phyloP scores from a whole-genome alignment of 1,140 invertebrate species.

The Penaeus chinensis region DNA sequence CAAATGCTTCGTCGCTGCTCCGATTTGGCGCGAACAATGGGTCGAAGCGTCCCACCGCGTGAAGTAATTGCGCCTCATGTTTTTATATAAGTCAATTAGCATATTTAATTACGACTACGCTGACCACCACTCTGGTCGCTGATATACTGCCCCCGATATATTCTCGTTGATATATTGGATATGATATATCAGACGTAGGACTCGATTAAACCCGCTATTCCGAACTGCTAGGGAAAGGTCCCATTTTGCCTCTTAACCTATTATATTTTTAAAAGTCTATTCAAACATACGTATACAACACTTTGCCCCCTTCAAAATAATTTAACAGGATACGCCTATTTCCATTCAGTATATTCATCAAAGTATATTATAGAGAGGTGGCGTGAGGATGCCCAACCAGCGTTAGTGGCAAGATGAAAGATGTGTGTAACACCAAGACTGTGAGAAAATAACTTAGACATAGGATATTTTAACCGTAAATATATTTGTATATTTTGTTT shows the following conservation, averaged over 20 bases:
- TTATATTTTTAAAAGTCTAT: too few relatives aligned
- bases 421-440: slow-evolving; percentile 38
- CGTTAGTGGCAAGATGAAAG: slow-evolving; percentile 43
- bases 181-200: slow-evolving; percentile 60
- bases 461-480: background rate
- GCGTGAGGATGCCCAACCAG: background rate
- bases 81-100: slow-evolving; percentile 63
- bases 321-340: too few relatives aligned
- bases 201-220: slow-evolving; percentile 54
- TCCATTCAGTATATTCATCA: too few relatives aligned
- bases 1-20: slow-evolving; percentile 50
- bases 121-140: slow-evolving; percentile 57
- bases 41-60: slow-evolving; percentile 55
- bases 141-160: slow-evolving; percentile 60
- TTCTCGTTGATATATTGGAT: slow-evolving; percentile 59
- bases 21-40: slow-evolving; percentile 59
- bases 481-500: background rate
- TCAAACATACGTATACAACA: too few relatives aligned
- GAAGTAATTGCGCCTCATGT: slow-evolving; percentile 61
- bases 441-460: slow-evolving; percentile 39
- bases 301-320: too few relatives aligned
- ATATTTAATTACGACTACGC: slow-evolving; percentile 61
- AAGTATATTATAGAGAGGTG: slow-evolving; percentile 6
- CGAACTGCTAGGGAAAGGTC: background rate
- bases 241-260: too few relatives aligned